These are phyloP conservation scores for Peromyscus leucopus DNA, from an alignment of 2,113 vertebrate genomes.

Conservation along the genomic window DNA sequence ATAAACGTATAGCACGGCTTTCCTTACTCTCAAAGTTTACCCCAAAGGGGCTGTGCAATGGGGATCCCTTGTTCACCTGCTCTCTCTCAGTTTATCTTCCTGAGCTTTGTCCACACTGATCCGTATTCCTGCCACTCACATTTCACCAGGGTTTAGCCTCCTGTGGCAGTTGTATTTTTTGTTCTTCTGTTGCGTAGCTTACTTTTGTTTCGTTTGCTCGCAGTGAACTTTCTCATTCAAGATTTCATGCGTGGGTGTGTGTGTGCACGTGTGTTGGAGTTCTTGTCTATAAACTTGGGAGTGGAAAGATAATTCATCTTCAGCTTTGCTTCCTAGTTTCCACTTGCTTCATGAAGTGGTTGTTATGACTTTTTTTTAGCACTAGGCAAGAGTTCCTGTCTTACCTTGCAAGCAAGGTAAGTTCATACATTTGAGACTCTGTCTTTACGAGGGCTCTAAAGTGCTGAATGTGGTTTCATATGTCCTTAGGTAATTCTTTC, in stretches of 20 bases:
- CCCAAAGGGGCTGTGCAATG: neutral
- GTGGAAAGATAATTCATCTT: neutral
- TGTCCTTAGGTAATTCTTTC: slow-evolving; percentile 1
- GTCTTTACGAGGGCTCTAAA: neutral
- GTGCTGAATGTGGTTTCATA: neutral
- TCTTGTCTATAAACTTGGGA: slow-evolving; percentile 12
- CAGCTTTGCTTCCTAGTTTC: neutral
- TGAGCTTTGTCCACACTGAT: neutral
- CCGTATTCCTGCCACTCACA: neutral
- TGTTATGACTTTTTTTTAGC: neutral
- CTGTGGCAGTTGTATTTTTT: neutral
- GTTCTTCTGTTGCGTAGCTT: neutral
- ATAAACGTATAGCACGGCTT: neutral
- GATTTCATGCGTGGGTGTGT: neutral
- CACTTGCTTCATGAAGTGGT: neutral
- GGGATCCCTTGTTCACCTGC: neutral
- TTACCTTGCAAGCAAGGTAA: neutral
- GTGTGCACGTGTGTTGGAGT: neutral
- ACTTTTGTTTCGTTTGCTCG: slow-evolving; percentile 2
- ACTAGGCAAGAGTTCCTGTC: neutral
- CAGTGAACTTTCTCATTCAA: slow-evolving; percentile 21
- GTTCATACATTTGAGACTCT: neutral
- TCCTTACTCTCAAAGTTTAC: slow-evolving; percentile 31
- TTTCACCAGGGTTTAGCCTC: neutral
- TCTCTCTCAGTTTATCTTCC: slow-evolving; percentile 9